Evolutionary conservation across 2,113 vertebrate species (phyloP).

Genomic region (Ophiodon elongatus): DNA sequence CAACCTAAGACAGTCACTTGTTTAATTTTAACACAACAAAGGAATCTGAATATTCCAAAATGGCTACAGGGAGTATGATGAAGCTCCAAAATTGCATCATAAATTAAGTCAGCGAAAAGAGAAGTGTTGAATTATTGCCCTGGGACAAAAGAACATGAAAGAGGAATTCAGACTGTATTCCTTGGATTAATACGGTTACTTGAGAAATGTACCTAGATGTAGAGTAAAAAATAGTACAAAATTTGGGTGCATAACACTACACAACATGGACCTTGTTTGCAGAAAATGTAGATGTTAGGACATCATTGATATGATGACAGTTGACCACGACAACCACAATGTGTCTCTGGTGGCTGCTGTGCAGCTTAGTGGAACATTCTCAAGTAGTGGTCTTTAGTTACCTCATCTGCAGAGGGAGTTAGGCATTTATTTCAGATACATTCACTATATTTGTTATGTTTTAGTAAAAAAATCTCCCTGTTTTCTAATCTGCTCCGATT

Average conservation of each 20-base stretch:
- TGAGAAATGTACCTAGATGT: background rate
- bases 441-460: too few relatives aligned
- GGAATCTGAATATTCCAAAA: slow-evolving; percentile 54
- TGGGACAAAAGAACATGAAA: background rate
- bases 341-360: background rate
- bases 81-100: slow-evolving; percentile 25
- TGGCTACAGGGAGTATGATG: slow-evolving; percentile 40
- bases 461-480: too few relatives aligned
- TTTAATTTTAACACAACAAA: slow-evolving; percentile 51
- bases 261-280: background rate
- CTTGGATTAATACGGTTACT: background rate
- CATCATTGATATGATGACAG: background rate
- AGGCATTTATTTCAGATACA: background rate
- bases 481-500: too few relatives aligned
- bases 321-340: background rate
- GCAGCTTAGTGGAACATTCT: background rate
- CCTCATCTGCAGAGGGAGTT: background rate
- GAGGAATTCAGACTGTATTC: background rate
- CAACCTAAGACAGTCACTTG: background rate
- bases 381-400: background rate
- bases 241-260: background rate
- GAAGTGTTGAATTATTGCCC: background rate
- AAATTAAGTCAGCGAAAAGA: slow-evolving; percentile 47
- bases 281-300: background rate
- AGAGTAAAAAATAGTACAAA: background rate